phyloP scores from a whole-genome alignment of 2,888 invertebrate species.

The Hartigia nigra region DNA sequence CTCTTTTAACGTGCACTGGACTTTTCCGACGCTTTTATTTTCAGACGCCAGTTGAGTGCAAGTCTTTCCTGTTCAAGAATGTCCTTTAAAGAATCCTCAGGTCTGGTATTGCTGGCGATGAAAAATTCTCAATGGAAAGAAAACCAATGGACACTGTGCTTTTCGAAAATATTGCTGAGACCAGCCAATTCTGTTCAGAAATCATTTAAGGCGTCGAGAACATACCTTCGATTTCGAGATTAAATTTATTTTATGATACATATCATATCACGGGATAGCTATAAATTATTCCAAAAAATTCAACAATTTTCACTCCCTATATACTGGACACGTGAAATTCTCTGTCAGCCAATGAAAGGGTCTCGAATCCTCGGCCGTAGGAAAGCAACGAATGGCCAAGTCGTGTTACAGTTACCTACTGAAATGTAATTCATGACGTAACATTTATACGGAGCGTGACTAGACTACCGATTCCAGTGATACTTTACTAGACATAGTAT shows the following conservation, averaged over 20 bases:
- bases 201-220: not conserved
- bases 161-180: not conserved
- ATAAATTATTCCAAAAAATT: not conserved
- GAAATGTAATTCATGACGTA: conserved; percentile 3
- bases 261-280: not conserved
- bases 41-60: not conserved
- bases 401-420: not conserved
- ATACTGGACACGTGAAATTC: not conserved
- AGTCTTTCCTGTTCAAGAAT: not conserved
- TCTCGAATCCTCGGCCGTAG: not conserved
- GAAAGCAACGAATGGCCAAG: not conserved
- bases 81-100: conserved; percentile 2
- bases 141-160: not conserved
- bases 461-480: not conserved
- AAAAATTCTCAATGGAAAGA: not conserved
- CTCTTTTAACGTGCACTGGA: not conserved
- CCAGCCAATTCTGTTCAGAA: not conserved
- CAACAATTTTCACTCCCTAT: not conserved
- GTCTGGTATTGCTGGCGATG: conserved; percentile 10
- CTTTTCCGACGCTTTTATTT: not conserved
- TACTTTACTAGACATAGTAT: not conserved
- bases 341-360: not conserved
- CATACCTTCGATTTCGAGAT: not conserved
- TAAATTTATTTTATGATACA: not conserved
- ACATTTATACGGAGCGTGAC: conserved; percentile 2